Evolutionary conservation across 2,888 invertebrate genomes (phyloP).

Genomic region (Pseudoips prasinana): DNA sequence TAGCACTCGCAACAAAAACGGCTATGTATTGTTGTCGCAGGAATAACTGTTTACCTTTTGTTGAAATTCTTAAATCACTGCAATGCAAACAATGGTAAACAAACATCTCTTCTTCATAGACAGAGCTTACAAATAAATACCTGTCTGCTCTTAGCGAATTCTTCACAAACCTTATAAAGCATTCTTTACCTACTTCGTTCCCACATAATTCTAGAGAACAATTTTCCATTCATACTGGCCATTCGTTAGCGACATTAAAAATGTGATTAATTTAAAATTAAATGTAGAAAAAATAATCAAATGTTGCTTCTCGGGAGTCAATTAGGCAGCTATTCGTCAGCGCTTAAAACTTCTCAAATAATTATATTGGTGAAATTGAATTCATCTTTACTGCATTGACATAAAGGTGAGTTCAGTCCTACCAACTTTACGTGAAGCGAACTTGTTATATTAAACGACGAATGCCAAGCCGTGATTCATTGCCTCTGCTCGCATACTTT

Average conservation of each 20-base stretch:
- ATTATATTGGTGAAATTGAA: background rate
- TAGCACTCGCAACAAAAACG: too few relatives aligned
- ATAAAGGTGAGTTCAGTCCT: background rate
- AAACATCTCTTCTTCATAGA: background rate
- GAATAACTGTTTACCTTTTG: too few relatives aligned
- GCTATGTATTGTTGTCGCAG: too few relatives aligned
- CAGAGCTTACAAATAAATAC: too few relatives aligned
- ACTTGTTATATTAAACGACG: constrained; percentile 3
- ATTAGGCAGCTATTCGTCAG: constrained; percentile 44
- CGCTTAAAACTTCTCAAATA: constrained; percentile 2
- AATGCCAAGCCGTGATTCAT: constrained; percentile 50
- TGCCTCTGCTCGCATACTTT: constrained; percentile 38
- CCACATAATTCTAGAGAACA: constrained; percentile 17
- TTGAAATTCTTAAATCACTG: too few relatives aligned
- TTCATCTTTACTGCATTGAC: background rate
- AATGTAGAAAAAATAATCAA: constrained; percentile 31
- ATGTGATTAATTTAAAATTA: constrained; percentile 12
- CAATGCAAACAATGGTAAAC: background rate
- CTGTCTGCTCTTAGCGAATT: constrained; percentile 5
- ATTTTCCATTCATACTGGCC: constrained; percentile 18
- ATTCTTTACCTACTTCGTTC: constrained; percentile 16
- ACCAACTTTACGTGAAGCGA: constrained; percentile 7
- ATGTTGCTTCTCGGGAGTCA: constrained; percentile 33
- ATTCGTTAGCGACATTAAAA: constrained; percentile 13
- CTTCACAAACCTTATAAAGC: background rate